These are phyloP conservation scores for Drosophila demipolita DNA, from an alignment of 2,888 invertebrate genomes.

Conservation along the genomic window DNA sequence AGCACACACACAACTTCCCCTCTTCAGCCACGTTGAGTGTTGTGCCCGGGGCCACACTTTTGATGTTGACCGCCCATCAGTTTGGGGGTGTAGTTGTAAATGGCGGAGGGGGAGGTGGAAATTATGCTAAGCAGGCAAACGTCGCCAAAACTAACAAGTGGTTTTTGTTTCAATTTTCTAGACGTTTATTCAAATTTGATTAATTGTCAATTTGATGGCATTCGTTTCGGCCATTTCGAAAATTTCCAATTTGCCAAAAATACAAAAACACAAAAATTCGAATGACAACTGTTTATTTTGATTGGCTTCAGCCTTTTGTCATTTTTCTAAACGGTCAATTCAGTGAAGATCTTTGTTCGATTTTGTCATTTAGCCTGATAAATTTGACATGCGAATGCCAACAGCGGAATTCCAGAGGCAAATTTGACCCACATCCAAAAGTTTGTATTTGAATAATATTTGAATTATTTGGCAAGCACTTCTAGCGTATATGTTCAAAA, in stretches of 20 bases:
- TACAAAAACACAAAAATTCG: neutral
- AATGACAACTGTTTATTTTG: constrained; percentile 13
- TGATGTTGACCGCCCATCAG: constrained; percentile 28
- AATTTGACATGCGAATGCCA: constrained; percentile 31
- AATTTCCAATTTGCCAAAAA: constrained; percentile 1
- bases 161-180: constrained; percentile 10
- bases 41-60: constrained; percentile 10
- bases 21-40: neutral
- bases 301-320: constrained; percentile 4
- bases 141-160: neutral
- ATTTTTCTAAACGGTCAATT: neutral
- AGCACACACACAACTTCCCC: constrained; percentile 33
- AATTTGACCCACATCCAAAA: neutral
- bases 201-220: constrained; percentile 29
- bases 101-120: constrained; percentile 9
- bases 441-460: neutral
- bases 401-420: neutral
- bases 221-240: constrained; percentile 19
- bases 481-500: neutral
- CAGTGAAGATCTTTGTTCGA: constrained; percentile 24
- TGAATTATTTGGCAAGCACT: neutral
- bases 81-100: neutral
- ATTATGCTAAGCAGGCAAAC: constrained; percentile 26
- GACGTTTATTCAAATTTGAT: constrained; percentile 28
- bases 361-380: constrained; percentile 53